Conservation (phyloP, 2,797 vertebrate species). For the Anguilla marmorata region DNA sequence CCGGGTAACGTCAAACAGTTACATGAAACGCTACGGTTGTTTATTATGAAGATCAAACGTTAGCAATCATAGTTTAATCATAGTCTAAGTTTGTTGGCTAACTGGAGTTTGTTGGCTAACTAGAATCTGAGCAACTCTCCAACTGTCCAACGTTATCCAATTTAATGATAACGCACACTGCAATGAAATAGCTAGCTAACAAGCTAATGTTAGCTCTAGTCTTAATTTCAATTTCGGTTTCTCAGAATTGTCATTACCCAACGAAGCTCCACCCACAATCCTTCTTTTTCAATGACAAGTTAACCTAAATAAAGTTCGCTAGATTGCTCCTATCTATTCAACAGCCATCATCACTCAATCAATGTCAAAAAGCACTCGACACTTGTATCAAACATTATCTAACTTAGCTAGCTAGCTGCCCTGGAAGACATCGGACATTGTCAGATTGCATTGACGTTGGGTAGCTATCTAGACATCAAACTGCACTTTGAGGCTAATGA, state of each 20-base stretch:
- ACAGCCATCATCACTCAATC: neutral
- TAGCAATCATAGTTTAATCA: neutral
- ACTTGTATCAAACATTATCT: neutral
- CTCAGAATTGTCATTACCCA: neutral
- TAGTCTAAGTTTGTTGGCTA: neutral
- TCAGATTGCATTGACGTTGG: neutral
- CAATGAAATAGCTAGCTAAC: neutral
- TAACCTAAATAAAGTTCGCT: neutral
- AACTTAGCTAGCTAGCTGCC: neutral
- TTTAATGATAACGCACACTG: neutral
- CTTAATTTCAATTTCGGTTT: conserved; percentile 2
- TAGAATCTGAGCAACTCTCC: too few relatives aligned
- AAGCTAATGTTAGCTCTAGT: neutral
- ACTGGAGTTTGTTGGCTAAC: neutral
- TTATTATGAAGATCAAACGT: neutral
- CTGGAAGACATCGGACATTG: neutral
- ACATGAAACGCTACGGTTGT: neutral
- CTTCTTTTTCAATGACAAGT: neutral
- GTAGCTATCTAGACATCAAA: neutral
- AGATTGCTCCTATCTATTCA: neutral
- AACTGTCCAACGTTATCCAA: neutral
- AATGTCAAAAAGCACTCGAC: neutral
- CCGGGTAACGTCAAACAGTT: neutral
- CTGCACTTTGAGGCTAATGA: neutral
- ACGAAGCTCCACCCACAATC: neutral